Conservation (phyloP, 2,888 invertebrate genomes). For the Theretra japonica region DNA sequence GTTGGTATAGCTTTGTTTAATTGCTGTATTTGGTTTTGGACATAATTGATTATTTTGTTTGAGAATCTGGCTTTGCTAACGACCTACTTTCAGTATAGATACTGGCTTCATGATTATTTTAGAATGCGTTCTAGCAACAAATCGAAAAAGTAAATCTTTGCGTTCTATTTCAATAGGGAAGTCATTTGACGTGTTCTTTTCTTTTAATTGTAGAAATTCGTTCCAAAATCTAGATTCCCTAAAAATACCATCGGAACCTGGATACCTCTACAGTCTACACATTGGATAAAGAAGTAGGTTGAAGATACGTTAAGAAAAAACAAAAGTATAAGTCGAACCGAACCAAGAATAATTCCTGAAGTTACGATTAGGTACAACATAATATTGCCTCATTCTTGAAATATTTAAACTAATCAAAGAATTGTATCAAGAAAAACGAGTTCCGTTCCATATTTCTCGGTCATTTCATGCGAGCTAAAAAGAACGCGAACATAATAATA, state of each 20-base stretch:
- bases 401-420: not conserved
- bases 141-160: too few species aligned
- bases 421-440: not conserved
- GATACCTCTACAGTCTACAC: too few species aligned
- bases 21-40: not conserved
- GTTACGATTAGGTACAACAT: not conserved
- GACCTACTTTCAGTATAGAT: not conserved
- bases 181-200: too few species aligned
- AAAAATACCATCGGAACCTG: too few species aligned
- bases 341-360: not conserved
- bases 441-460: conserved; percentile 37
- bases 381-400: not conserved
- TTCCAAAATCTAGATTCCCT: too few species aligned
- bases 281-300: too few species aligned
- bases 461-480: not conserved
- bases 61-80: not conserved
- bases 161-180: too few species aligned
- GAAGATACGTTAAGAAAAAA: too few species aligned
- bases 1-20: conserved; percentile 28
- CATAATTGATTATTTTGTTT: not conserved
- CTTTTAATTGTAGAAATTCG: too few species aligned
- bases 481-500: not conserved
- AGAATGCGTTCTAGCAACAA: too few species aligned
- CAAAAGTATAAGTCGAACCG: too few species aligned
- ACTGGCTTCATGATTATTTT: too few species aligned